These are phyloP conservation scores for Luperina testacea DNA, from an alignment of 2,888 invertebrate species.

Conservation along the genomic window DNA sequence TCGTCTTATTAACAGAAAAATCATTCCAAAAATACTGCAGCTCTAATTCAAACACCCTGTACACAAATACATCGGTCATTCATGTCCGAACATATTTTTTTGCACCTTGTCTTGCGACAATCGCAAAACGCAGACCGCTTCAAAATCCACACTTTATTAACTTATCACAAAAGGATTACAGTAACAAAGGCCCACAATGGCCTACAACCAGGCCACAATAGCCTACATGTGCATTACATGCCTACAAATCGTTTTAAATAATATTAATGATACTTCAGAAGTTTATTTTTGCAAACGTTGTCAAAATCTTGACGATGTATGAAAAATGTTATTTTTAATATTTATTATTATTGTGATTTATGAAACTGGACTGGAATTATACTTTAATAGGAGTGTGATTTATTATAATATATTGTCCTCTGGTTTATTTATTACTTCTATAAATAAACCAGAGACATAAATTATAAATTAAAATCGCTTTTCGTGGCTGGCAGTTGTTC, in stretches of 20 bases:
- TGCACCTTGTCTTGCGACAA: constrained; percentile 79
- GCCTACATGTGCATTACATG: constrained; percentile 70
- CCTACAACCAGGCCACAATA: constrained; percentile 65
- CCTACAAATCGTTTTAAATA: constrained; percentile 62
- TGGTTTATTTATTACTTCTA: constrained; percentile 6
- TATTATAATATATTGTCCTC: neutral
- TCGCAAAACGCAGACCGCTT: constrained; percentile 75
- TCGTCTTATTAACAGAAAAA: neutral
- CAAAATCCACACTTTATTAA: constrained; percentile 77
- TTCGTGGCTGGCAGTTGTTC: neutral
- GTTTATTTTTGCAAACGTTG: constrained; percentile 58
- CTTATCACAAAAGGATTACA: constrained; percentile 80
- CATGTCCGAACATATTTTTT: constrained; percentile 81
- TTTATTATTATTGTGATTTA: constrained; percentile 15
- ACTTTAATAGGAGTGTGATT: neutral
- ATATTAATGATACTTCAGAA: constrained; percentile 66
- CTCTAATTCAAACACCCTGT: constrained; percentile 70
- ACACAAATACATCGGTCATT: constrained; percentile 80
- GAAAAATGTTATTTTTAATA: constrained; percentile 55
- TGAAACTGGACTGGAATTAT: neutral
- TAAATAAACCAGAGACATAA: neutral
- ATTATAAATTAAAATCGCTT: neutral
- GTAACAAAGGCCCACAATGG: constrained; percentile 62
- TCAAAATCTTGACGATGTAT: constrained; percentile 54
- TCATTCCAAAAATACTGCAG: neutral